phyloP scores from a whole-genome alignment of 2,888 invertebrate species.

The Falcaria lacertinaria region DNA sequence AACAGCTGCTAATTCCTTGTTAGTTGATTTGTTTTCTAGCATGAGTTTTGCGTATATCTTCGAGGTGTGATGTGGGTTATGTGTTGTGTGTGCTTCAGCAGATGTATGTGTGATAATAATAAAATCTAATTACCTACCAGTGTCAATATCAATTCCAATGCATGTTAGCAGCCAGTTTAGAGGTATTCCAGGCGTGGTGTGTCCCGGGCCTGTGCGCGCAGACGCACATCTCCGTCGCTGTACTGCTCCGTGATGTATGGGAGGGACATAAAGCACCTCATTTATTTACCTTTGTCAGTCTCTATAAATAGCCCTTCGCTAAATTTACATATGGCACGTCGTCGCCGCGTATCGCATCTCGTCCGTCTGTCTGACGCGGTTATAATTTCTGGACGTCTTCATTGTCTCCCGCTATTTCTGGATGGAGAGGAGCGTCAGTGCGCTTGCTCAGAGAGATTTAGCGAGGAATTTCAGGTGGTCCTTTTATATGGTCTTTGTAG shows the following conservation, averaged over 20 bases:
- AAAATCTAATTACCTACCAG: too few species aligned
- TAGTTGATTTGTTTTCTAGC: too few species aligned
- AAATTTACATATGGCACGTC: neutral
- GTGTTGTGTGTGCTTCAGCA: too few species aligned
- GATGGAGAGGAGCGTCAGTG: neutral
- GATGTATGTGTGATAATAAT: too few species aligned
- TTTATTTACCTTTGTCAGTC: neutral
- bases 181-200: neutral
- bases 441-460: neutral
- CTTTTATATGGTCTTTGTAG: too few species aligned
- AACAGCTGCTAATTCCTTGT: too few species aligned
- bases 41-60: too few species aligned
- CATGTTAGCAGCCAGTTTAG: too few species aligned
- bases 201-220: neutral
- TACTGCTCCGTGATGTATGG: conserved; percentile 3
- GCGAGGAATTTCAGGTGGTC: too few species aligned
- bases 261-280: conserved; percentile 1
- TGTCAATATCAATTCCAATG: too few species aligned
- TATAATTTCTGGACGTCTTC: neutral
- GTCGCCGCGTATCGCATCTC: neutral
- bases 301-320: neutral
- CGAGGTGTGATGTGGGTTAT: too few species aligned
- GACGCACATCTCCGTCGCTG: neutral
- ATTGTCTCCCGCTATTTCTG: neutral
- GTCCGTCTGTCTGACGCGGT: neutral